Conservation (phyloP, 2,797 vertebrate species). For the Nyctibius grandis region DNA sequence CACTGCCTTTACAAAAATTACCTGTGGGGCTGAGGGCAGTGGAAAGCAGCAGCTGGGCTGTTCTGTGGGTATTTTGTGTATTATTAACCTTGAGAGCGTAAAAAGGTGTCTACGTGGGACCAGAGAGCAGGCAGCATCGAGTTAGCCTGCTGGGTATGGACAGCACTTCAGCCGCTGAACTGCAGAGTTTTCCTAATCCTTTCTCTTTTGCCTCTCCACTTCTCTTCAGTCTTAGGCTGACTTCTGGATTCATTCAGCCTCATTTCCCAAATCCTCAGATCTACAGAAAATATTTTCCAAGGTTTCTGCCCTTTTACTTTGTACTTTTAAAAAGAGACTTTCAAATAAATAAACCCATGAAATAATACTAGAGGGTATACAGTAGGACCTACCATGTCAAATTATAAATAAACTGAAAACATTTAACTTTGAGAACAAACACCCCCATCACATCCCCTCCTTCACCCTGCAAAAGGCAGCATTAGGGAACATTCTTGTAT, state of each 20-base stretch:
- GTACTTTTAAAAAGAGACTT: not conserved
- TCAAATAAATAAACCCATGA: not conserved
- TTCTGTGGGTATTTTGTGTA: not conserved
- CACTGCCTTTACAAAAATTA: not conserved
- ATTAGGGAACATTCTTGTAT: constrained; percentile 38
- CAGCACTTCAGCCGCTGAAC: not conserved
- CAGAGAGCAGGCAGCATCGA: rapidly evolving
- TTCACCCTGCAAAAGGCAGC: not conserved
- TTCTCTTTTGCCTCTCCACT: not conserved
- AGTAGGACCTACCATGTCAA: not conserved
- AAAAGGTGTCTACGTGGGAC: not conserved
- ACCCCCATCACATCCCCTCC: not conserved
- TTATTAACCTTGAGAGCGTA: not conserved
- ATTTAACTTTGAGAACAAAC: constrained; percentile 6
- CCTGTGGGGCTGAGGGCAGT: not conserved
- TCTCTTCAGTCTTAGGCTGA: not conserved
- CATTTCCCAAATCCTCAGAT: not conserved
- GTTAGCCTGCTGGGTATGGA: not conserved
- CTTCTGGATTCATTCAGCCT: not conserved
- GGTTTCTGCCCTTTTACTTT: not conserved
- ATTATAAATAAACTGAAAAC: not conserved
- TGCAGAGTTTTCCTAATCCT: not conserved
- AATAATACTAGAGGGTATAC: not conserved
- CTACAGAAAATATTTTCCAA: not conserved
- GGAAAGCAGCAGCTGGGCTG: not conserved